phyloP scores from a whole-genome alignment of 2,888 invertebrate species.

The Thalpophila matura region DNA sequence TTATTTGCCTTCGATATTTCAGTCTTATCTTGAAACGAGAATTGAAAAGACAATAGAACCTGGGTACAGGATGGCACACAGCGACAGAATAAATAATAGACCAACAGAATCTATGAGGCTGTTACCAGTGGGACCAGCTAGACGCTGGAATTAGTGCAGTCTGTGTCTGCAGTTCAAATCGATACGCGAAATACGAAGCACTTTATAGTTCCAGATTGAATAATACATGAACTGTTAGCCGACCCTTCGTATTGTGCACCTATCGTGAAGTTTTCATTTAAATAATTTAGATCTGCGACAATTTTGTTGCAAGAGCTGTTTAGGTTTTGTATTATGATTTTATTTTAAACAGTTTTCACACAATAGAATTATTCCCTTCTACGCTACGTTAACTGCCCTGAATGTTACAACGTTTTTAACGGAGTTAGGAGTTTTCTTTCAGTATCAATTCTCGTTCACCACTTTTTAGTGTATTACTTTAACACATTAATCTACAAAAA shows the following conservation, averaged over 20 bases:
- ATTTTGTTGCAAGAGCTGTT: neutral
- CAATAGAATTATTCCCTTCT: no score
- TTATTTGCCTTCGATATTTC: slow-evolving; percentile 1
- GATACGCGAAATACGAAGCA: slow-evolving; percentile 20
- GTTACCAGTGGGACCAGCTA: slow-evolving; percentile 1
- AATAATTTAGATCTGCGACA: slow-evolving; percentile 4
- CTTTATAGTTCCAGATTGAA: slow-evolving; percentile 23
- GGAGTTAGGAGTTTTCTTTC: no score
- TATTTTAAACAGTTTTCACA: no score
- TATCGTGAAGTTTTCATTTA: slow-evolving; percentile 3
- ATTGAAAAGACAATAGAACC: neutral
- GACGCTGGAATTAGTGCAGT: slow-evolving; percentile 44
- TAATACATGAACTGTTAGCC: slow-evolving; percentile 25
- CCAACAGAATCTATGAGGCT: neutral
- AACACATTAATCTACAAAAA: no score
- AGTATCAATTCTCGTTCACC: no score
- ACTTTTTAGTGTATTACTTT: no score
- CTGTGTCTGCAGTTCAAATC: slow-evolving; percentile 38
- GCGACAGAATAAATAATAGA: slow-evolving; percentile 1
- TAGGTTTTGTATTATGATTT: neutral
- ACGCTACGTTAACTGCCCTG: no score
- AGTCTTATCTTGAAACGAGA: neutral
- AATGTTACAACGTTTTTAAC: no score
- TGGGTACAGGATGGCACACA: neutral
- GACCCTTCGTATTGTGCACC: neutral